Conservation (phyloP, 1,140 invertebrate genomes). For the Macrosteles quadrilineatus region DNA sequence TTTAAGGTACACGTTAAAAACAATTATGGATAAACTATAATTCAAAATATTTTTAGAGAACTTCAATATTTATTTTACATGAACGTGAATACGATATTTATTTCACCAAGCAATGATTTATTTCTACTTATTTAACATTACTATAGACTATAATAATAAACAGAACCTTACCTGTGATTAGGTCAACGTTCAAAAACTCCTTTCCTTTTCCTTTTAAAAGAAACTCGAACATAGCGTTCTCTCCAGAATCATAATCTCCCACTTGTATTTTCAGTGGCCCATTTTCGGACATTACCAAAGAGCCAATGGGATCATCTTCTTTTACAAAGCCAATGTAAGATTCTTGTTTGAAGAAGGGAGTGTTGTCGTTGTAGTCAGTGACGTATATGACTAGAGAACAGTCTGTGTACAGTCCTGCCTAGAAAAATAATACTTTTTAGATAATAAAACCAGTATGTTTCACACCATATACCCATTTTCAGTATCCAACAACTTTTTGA, state of each 20-base stretch:
- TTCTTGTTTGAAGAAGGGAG: conserved; percentile 69
- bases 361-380: conserved; percentile 83
- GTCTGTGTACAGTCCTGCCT: not conserved
- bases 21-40: too few relatives aligned
- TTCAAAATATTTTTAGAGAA: too few relatives aligned
- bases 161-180: conserved; percentile 1
- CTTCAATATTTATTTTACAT: too few relatives aligned
- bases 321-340: conserved; percentile 55
- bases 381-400: not conserved
- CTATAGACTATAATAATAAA: too few relatives aligned
- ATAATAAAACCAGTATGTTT: too few relatives aligned
- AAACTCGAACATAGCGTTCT: not conserved
- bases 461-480: too few relatives aligned
- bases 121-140: too few relatives aligned
- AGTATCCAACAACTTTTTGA: too few relatives aligned
- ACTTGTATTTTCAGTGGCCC: not conserved
- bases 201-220: not conserved
- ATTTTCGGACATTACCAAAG: not conserved
- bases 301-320: not conserved
- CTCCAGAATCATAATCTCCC: not conserved
- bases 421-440: not conserved
- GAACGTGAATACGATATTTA: too few relatives aligned
- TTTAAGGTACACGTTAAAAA: too few relatives aligned
- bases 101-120: too few relatives aligned
- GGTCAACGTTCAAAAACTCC: not conserved